A percentile compares a stretch with the other conserved stretches of the same genome.
Evolutionary conservation across 2,888 invertebrate species (phyloP).

Genomic region (Aleiodes testaceus): DNA sequence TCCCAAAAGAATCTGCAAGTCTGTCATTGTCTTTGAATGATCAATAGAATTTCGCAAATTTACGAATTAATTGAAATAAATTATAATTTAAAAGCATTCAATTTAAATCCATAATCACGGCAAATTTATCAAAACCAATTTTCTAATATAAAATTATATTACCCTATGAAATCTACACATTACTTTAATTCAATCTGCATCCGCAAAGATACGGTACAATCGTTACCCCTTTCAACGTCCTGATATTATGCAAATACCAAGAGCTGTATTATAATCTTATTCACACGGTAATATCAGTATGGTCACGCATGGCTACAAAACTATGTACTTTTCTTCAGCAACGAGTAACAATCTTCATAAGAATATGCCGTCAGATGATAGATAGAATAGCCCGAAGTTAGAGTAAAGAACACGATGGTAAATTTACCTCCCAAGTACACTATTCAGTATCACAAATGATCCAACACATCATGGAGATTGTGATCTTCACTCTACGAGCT

Average conservation of each 20-base stretch:
- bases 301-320: constrained; percentile 22
- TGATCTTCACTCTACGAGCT: constrained; percentile 48
- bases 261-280: constrained; percentile 29
- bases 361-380: constrained; percentile 1
- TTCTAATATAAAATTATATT: constrained; percentile 21
- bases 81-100: neutral
- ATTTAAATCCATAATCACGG: constrained; percentile 2
- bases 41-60: neutral
- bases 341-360: constrained; percentile 25
- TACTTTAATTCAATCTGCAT: constrained; percentile 28
- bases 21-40: constrained; percentile 7
- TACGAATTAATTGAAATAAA: neutral
- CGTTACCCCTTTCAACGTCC: constrained; percentile 11
- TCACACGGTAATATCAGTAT: constrained; percentile 32
- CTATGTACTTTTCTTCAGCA: neutral
- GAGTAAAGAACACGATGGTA: neutral
- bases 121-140: constrained; percentile 13
- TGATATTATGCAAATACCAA: constrained; percentile 29
- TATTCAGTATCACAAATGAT: constrained; percentile 50
- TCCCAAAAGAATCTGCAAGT: constrained; percentile 3
- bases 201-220: constrained; percentile 7
- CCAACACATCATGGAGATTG: constrained; percentile 49
- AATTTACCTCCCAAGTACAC: constrained; percentile 5
- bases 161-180: constrained; percentile 26
- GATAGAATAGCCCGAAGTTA: constrained; percentile 26